Base-by-base conservation (phyloP, 2,113 vertebrate species). In the Speoplatyrhinus poulsoni region DNA sequence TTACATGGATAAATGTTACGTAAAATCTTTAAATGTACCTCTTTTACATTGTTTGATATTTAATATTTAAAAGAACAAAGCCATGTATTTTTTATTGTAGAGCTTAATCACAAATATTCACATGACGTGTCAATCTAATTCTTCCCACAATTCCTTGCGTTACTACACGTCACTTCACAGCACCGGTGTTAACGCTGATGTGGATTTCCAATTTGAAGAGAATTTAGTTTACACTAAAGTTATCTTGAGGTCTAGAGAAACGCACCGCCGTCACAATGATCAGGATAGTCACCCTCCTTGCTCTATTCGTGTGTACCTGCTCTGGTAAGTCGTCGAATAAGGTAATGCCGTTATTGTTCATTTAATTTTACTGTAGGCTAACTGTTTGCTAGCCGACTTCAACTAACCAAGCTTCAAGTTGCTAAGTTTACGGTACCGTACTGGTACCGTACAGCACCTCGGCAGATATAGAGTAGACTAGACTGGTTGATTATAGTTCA, bases 241-340 rank as follows among this genome's bases (percentile, higher is more conserved):
- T n/a, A 62, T 6, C 57, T 7, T 47, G 32, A 50, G 1, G 50
- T 12, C 33, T 53, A 66, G 6, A 46, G 36, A 3, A 56, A 71
- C 26, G 41, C 4, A 60, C 15, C 60, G 16, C 13, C 61, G 9
- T 1, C 69, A 85, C 8, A 0, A 91, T 89, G 89, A 83, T 89
- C 47, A 87, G 87, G 70, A 77, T 82, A 75, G 80, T 80, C 3
- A 69, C 82, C 5, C 76, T 92, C 63, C 62, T 91, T 57, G 62
- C 82, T 9, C 55, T 91, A 63, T 69, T 92, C 15, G 69, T 82
- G 67, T 87, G 56, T 46, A 60, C 82, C 15, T 91, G 89, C 74
- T 86, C 83, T 13, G 92, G 92, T 92, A 61, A 69, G 80, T 85
- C 26, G 1, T 10, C 3, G 3, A 16, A 12, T 5, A 6, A 19